A percentile compares a stretch with the other conserved stretches of the same genome.
These are phyloP conservation scores for Epiblema foenella DNA, from an alignment of 2,888 invertebrate genomes.

Conservation along the genomic window DNA sequence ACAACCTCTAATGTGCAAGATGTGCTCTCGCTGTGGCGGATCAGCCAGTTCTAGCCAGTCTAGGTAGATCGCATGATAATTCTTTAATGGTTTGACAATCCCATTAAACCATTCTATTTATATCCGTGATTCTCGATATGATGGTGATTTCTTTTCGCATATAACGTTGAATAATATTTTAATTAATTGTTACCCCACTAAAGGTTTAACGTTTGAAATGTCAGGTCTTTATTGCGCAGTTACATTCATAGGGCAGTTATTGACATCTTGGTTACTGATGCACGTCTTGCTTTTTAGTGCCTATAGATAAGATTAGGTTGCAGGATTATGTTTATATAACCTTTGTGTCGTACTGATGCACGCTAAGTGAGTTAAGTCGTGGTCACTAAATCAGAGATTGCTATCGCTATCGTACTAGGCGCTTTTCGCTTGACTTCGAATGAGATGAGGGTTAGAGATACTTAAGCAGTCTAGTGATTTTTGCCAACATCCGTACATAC, in stretches of 20 bases:
- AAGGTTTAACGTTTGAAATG: background rate
- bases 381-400: background rate
- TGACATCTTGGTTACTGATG: background rate
- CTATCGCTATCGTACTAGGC: background rate
- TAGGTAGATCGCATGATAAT: constrained; percentile 14
- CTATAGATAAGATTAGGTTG: constrained; percentile 12
- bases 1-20: constrained; percentile 3
- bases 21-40: constrained; percentile 28
- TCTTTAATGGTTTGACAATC: background rate
- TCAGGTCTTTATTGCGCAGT: background rate
- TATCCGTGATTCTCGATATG: no score
- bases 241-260: background rate
- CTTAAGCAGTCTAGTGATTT: background rate
- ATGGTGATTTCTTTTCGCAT: background rate
- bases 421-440: background rate
- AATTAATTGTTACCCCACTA: background rate
- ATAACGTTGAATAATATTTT: background rate
- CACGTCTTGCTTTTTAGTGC: background rate
- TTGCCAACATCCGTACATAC: background rate
- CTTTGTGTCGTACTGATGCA: constrained; percentile 2
- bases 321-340: constrained; percentile 2
- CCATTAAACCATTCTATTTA: no score
- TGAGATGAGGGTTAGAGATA: no score
- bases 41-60: background rate
- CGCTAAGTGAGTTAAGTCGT: background rate